Base-by-base conservation (phyloP, 1,140 invertebrate species). In the Drosophila kohkoa region DNA sequence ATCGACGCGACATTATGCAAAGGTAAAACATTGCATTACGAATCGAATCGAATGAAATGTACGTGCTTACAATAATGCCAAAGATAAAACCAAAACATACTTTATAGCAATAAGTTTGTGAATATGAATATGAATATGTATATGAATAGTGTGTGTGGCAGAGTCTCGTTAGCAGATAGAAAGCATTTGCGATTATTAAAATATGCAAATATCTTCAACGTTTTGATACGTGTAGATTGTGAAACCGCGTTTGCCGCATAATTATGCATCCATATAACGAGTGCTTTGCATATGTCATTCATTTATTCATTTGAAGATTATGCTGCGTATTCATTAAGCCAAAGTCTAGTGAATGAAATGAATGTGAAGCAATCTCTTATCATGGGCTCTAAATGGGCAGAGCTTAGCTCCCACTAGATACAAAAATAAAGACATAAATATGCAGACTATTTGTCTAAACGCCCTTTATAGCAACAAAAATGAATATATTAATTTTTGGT, bases 1-100 rank as follows among this genome's bases (percentile, higher is more conserved):
- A 83, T 91, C 88, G 81, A 89, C 85, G 79, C 83, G 81, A 78
- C 83, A 85, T 80, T 91, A 89, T 91, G 83, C 81, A 88, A 91
- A 91, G 88, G 88, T 91, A 91, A 83, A 81, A 57, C 72, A 88
- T 70, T 78, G 79, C 79, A 67, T 59, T 74, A 74, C 64, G 46
- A 67, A 79, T 76, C 15, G 57, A 60, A 68, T 49, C 32, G 63
- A 67, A 60, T 59, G 43, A 78, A 69, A 63, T 71, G 70, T 82
- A 86, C 83, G 79, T 86, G 82, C 66, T 66, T 43, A 69, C 72
- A 63, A 6, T 41, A 11, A 41, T 57, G 38, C 54, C 38, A 64
- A 38, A 38, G 45, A 57, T 59, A 57, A 35, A 35, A n/a, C 58
- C 49, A 30, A 64, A 25, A 65, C 3, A 51, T 52, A 43, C n/a